phyloP scores from a whole-genome alignment of 2,797 vertebrate genomes.

The Graptemys geographica region DNA sequence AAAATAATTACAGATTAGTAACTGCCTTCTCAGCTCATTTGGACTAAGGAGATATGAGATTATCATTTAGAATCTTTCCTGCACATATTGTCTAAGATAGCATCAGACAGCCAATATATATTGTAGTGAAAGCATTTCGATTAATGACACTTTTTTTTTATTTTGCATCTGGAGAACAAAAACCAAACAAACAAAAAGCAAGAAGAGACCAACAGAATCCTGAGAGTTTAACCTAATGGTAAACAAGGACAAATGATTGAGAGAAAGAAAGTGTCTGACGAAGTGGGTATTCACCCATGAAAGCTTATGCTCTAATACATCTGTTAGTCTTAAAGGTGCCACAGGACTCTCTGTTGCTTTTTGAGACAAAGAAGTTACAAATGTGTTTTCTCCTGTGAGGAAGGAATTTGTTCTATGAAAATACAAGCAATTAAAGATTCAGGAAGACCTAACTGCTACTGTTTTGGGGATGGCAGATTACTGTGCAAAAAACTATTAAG shows the following conservation, averaged over 20 bases:
- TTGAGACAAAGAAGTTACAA: neutral
- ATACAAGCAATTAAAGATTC: neutral
- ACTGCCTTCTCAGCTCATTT: neutral
- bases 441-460: neutral
- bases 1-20: neutral
- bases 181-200: neutral
- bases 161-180: neutral
- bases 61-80: neutral
- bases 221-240: neutral
- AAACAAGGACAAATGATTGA: neutral
- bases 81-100: neutral
- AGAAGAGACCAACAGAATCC: neutral
- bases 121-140: neutral
- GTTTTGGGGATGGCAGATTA: neutral
- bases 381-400: neutral
- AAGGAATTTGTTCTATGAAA: neutral
- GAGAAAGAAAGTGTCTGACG: neutral
- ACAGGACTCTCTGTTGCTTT: too few species aligned
- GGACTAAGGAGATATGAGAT: neutral
- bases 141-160: neutral
- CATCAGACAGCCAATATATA: neutral
- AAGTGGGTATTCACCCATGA: too few species aligned
- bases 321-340: too few species aligned
- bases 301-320: too few species aligned
- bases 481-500: neutral